Conservation (phyloP, 2,113 vertebrate species). For the Trichomycterus rosablanca region DNA sequence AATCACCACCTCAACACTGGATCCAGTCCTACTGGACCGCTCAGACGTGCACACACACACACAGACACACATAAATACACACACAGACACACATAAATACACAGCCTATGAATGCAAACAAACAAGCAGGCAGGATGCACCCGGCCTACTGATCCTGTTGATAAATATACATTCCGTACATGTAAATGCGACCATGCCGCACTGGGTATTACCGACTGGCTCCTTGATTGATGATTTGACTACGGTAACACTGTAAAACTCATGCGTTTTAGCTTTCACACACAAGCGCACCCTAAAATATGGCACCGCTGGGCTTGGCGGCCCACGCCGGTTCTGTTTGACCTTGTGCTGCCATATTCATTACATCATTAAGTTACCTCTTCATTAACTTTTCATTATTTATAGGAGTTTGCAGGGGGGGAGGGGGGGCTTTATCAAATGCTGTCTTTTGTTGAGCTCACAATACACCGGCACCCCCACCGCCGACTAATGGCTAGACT, state of each 20-base stretch:
- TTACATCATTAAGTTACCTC: constrained; percentile 81
- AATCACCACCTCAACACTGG: constrained; percentile 61
- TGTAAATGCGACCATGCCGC: too few relatives aligned
- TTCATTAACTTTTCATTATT: constrained; percentile 83
- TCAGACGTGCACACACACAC: constrained; percentile 29
- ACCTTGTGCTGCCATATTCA: constrained; percentile 76
- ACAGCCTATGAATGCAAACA: constrained; percentile 16
- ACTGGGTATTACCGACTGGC: too few relatives aligned
- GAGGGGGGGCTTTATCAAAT: constrained; percentile 57
- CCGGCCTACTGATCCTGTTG: too few relatives aligned
- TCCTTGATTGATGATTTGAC: too few relatives aligned
- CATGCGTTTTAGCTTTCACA: constrained; percentile 25
- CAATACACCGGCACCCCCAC: constrained; percentile 26
- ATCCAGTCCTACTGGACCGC: constrained; percentile 45
- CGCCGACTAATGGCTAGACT: constrained; percentile 36
- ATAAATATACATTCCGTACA: too few relatives aligned
- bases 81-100: constrained; percentile 5
- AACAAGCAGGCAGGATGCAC: too few relatives aligned
- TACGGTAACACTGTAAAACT: constrained; percentile 23
- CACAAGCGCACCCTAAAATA: constrained; percentile 22
- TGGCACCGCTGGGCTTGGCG: constrained; percentile 33
- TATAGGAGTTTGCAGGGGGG: constrained; percentile 63
- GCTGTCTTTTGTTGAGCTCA: constrained; percentile 54
- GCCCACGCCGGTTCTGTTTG: constrained; percentile 62
- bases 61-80: constrained; percentile 32